Conservation (phyloP, 2,113 vertebrate species). For the Budorcas taxicolor region DNA sequence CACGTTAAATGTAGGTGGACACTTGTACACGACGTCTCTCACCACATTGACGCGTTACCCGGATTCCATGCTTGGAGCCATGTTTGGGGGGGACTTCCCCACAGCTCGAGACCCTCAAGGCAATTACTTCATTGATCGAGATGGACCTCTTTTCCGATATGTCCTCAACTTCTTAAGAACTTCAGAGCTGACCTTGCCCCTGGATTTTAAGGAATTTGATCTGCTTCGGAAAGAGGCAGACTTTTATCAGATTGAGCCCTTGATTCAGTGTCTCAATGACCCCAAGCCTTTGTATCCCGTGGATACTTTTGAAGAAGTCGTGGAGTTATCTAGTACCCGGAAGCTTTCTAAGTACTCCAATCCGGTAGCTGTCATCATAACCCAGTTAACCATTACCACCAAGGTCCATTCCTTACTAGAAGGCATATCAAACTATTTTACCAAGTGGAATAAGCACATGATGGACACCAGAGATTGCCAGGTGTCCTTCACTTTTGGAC, state of each 20-base stretch:
- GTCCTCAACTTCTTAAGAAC: conserved; percentile 90
- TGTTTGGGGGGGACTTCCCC: conserved; percentile 90
- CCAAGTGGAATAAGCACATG: conserved; percentile 99
- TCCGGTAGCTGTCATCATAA: conserved; percentile 97
- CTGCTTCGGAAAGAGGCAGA: conserved; percentile 89
- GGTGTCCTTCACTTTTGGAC: conserved; percentile 98
- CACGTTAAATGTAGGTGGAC: conserved; percentile 90
- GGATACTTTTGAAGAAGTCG: conserved; percentile 97
- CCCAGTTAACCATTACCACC: conserved; percentile 95
- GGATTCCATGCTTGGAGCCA: conserved; percentile 90
- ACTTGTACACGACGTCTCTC: conserved; percentile 89
- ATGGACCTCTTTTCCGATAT: conserved; percentile 90
- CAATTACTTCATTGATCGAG: conserved; percentile 91
- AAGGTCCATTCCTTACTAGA: conserved; percentile 95
- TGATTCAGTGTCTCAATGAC: conserved; percentile 94
- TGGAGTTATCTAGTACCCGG: conserved; percentile 96
- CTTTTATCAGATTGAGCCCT: conserved; percentile 90
- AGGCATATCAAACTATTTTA: conserved; percentile 97
- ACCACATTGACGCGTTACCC: conserved; percentile 88
- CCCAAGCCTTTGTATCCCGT: conserved; percentile 95
- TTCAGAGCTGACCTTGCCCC: conserved; percentile 87
- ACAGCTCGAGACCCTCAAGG: conserved; percentile 88
- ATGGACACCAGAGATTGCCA: conserved; percentile 99
- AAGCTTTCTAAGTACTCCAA: conserved; percentile 99
- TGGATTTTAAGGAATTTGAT: conserved; percentile 90